Conservation (phyloP, 2,113 vertebrate genomes). For the Nothoprocta perdicaria region DNA sequence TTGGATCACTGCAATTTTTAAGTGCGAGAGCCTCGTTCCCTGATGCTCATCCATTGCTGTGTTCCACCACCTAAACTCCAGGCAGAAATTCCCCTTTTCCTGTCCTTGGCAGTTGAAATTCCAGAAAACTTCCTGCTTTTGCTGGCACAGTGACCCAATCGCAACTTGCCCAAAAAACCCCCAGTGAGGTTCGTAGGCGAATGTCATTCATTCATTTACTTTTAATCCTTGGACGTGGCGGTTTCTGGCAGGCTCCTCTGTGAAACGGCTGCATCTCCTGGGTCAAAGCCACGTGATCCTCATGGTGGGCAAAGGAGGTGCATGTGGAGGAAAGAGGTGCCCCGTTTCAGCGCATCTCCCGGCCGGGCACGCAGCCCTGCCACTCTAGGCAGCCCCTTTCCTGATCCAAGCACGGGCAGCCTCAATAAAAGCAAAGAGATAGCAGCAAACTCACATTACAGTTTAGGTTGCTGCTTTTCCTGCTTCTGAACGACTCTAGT, state of each 20-base stretch:
- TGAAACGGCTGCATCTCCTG: background rate
- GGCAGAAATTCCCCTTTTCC: background rate
- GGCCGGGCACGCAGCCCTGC: background rate
- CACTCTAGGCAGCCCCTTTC: slow-evolving; percentile 48
- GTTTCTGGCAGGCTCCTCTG: background rate
- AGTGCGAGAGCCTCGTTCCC: background rate
- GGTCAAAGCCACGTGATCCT: background rate
- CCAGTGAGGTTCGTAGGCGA: background rate
- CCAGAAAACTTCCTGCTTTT: background rate
- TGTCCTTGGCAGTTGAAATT: background rate
- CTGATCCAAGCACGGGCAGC: background rate
- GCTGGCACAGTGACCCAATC: background rate
- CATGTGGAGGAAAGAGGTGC: slow-evolving; percentile 2
- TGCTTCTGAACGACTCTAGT: slow-evolving; percentile 39
- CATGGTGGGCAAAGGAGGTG: slow-evolving; percentile 13
- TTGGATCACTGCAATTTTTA: background rate
- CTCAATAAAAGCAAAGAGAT: slow-evolving; percentile 26
- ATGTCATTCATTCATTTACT: background rate
- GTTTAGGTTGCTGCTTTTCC: slow-evolving; percentile 46
- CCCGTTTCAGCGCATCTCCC: slow-evolving; percentile 13
- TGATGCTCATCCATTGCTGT: background rate
- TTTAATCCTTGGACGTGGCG: background rate
- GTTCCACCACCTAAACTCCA: background rate
- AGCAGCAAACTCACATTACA: slow-evolving; percentile 32
- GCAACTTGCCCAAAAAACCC: background rate